phyloP scores from a whole-genome alignment of 2,797 vertebrate genomes.

The Sebastes wilsoni region DNA sequence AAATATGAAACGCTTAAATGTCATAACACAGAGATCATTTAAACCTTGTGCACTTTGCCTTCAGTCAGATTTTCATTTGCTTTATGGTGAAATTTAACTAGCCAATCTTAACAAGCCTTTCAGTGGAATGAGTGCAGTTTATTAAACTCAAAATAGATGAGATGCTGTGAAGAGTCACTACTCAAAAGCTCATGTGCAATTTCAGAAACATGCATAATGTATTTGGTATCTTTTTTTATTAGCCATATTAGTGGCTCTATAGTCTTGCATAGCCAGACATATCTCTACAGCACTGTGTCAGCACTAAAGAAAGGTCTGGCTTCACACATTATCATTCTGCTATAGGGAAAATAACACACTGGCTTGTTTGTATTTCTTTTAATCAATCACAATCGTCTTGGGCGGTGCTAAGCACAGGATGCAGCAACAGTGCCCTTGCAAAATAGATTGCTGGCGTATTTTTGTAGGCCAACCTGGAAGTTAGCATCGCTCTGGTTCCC shows the following conservation, averaged over 20 bases:
- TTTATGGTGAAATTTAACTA: conserved; percentile 4
- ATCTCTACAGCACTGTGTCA: not conserved
- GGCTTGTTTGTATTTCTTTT: too few species aligned
- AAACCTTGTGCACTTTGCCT: conserved; percentile 10
- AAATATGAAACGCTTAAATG: conserved; percentile 57
- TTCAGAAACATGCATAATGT: not conserved
- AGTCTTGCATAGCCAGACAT: not conserved
- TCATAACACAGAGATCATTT: conserved; percentile 59
- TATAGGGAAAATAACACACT: not conserved
- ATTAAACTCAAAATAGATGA: conserved; percentile 7
- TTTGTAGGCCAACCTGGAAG: too few species aligned
- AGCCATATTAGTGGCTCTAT: not conserved
- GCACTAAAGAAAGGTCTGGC: not conserved
- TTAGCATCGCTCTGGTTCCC: too few species aligned
- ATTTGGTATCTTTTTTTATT: not conserved
- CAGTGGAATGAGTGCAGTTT: not conserved
- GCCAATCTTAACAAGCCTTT: not conserved
- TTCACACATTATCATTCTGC: not conserved
- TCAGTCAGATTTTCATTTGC: conserved; percentile 6
- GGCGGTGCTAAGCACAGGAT: too few species aligned
- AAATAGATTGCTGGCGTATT: too few species aligned
- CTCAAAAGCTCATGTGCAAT: not conserved
- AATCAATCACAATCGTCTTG: too few species aligned
- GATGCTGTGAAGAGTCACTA: not conserved
- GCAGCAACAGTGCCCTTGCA: too few species aligned